Base-by-base conservation (phyloP, 2,888 invertebrate species). In the Phyllotreta cruciferae region DNA sequence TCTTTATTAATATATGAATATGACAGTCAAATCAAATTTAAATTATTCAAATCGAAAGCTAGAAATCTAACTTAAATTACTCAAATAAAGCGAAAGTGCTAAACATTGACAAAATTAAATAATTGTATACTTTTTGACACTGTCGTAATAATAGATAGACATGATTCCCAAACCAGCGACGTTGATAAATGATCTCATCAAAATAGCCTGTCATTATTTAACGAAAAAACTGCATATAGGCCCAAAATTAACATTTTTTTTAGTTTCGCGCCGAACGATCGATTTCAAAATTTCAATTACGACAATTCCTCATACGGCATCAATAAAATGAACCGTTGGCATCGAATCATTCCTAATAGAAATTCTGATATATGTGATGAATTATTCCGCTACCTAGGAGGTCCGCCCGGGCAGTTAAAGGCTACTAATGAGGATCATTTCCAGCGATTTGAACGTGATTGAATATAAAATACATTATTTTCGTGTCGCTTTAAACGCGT, bases 371-470 rank as follows among this genome's bases (percentile, higher is more conserved):
- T 41, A 58, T 58, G 35, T 42, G 58, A 58, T 58, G 58, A 58
- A 58, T 58, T 58, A 58, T 52, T 50, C 10, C 44, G 35, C 58
- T 52, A 42, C 58, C 52, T 58, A 58, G 58, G 58, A 50, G 58
- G 58, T 58, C 58, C 49, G 47, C 34, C 34, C 3, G 11, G 14
- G 50, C 58, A 41, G 52, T 58, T 52, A 39, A 24, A 24, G 14
- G 10, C 42, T 37, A 7, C 52, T 58, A 58, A 58, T 58, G 58
- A 58, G 50, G 50, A 58, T 58, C 50, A 58, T 58, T 57, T 57
- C 49, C 34, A 50, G 36, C 44, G 36, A 56, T 56, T 56, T 45
- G 34, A 13, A 52, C 52, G 52, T 58, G 58, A 52, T 58, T 52
- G 58, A 58, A 50, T 58, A 58, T 34, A 52, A 57, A 49, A 52